Evolutionary conservation across 30 jellyfish, hydroid and myxozoan species (phyloP).

Genomic region (Sanderia malayensis): DNA sequence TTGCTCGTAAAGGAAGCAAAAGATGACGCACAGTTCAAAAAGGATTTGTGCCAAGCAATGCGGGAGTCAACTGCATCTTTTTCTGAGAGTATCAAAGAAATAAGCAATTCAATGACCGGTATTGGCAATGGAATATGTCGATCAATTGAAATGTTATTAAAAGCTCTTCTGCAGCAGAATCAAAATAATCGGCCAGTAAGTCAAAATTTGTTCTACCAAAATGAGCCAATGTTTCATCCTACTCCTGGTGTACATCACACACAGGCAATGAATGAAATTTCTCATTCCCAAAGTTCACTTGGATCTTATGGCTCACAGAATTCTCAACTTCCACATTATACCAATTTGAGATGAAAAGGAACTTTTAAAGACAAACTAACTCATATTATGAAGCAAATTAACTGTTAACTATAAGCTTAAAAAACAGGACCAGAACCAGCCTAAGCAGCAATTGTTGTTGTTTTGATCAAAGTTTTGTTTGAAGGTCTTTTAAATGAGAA

Average conservation of each 20-base stretch:
- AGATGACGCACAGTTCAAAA: slow-evolving; percentile 56
- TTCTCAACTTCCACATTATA: not conserved
- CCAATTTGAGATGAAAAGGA: not conserved
- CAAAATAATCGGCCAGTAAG: slow-evolving; percentile 42
- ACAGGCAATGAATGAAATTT: not conserved
- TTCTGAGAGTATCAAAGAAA: slow-evolving; percentile 26
- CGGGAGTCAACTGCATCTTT: slow-evolving; percentile 46
- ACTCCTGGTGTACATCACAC: not conserved
- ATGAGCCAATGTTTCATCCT: not conserved
- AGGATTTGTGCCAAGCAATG: slow-evolving; percentile 42
- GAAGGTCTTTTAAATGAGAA: no score
- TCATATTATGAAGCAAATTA: no score
- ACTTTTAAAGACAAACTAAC: not conserved
- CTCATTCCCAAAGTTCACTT: not conserved
- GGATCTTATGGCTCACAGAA: not conserved
- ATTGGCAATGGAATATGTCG: slow-evolving; percentile 52
- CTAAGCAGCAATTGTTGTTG: no score
- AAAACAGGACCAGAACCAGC: no score
- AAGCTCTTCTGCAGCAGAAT: slow-evolving; percentile 42
- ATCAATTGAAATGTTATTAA: slow-evolving; percentile 52
- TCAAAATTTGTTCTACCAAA: slow-evolving; percentile 49
- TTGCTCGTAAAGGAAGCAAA: slow-evolving; percentile 37
- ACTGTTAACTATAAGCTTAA: no score
- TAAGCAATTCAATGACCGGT: slow-evolving; percentile 47
- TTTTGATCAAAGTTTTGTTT: no score